Evolutionary conservation across 2,888 invertebrate genomes (phyloP).

Genomic region (Eupithecia centaureata): DNA sequence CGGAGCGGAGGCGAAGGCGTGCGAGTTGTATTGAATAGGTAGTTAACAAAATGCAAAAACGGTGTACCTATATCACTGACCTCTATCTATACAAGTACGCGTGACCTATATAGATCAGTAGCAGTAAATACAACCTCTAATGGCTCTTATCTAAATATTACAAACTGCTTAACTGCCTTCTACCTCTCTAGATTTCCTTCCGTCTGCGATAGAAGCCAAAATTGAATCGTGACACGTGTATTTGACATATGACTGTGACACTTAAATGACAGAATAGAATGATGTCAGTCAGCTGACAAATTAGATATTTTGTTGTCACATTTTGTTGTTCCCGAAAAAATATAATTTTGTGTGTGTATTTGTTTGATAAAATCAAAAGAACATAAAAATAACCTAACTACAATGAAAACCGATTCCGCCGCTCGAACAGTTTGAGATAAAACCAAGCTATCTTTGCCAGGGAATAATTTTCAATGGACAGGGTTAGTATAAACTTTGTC

Average conservation of each 20-base stretch:
- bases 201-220: too few relatives aligned
- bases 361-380: background rate
- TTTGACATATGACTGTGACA: background rate
- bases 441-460: background rate
- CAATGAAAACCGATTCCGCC: conserved; percentile 16
- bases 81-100: too few relatives aligned
- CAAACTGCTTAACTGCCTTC: too few relatives aligned
- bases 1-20: too few relatives aligned
- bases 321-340: background rate
- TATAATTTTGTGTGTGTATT: background rate
- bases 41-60: too few relatives aligned
- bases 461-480: conserved; percentile 65
- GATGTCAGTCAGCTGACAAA: background rate
- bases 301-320: too few relatives aligned
- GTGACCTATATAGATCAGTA: too few relatives aligned
- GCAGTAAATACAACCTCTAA: too few relatives aligned
- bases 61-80: too few relatives aligned
- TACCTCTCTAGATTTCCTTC: too few relatives aligned
- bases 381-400: background rate
- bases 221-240: background rate
- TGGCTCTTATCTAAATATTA: too few relatives aligned
- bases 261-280: background rate
- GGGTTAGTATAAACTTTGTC: conserved; percentile 59
- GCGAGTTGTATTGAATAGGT: too few relatives aligned
- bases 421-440: background rate